Conservation (phyloP, 2,113 vertebrate genomes). For the Collichthys lucidus region DNA sequence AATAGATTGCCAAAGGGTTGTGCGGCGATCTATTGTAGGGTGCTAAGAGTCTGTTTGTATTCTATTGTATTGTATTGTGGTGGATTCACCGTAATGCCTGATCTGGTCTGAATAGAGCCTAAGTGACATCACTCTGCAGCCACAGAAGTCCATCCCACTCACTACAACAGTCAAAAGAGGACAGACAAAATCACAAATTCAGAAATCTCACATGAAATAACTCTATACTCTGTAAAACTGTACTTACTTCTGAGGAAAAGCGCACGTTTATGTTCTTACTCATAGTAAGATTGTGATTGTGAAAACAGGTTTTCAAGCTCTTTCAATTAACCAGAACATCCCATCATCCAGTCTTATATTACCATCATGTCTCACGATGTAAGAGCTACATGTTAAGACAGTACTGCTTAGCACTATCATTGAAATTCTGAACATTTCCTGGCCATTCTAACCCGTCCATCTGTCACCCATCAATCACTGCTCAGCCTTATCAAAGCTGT, state of each 20-base stretch:
- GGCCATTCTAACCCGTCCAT: slow-evolving; percentile 54
- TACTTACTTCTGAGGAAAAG: not conserved
- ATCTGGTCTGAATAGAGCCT: no score
- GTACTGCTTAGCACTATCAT: slow-evolving; percentile 9
- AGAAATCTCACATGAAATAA: not conserved
- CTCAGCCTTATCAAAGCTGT: slow-evolving; percentile 59
- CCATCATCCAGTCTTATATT: not conserved
- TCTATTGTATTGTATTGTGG: no score
- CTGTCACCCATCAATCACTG: slow-evolving; percentile 76
- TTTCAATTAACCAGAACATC: not conserved
- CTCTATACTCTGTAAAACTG: not conserved
- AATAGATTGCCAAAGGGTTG: no score
- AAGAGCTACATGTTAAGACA: slow-evolving; percentile 1
- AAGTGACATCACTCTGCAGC: not conserved
- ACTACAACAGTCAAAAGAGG: not conserved
- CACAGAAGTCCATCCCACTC: not conserved
- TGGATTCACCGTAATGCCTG: no score
- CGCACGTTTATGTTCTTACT: not conserved
- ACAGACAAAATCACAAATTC: not conserved
- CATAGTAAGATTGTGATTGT: not conserved
- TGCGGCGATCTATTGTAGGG: no score
- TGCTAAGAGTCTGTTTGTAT: no score
- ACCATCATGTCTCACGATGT: not conserved
- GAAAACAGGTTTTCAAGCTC: not conserved
- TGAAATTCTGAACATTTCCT: slow-evolving; percentile 43